Percentiles rank a stretch among this genome's conserved stretches.
Evolutionary conservation across 30 jellyfish, hydroid and myxozoan genomes (phyloP).

Genomic region (Rhopilema esculentum): DNA sequence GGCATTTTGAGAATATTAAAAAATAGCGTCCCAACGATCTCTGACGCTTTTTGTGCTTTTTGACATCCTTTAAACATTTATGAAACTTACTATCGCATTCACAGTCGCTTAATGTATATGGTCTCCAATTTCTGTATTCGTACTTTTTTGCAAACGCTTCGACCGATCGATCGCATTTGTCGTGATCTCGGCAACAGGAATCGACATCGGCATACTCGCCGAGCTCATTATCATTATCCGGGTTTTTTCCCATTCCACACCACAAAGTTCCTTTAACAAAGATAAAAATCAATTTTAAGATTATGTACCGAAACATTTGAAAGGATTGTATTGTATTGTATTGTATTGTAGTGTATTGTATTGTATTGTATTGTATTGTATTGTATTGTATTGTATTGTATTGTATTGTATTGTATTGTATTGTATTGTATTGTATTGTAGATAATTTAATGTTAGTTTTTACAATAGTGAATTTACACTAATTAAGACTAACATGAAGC

Average conservation of each 20-base stretch:
- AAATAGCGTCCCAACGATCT: background rate
- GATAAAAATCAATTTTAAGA: too few relatives aligned
- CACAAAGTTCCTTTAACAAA: slow-evolving; percentile 16
- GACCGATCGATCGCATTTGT: slow-evolving; percentile 16
- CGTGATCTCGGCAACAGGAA: slow-evolving; percentile 30
- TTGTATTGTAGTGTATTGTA: too few relatives aligned
- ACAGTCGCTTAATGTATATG: slow-evolving; percentile 33
- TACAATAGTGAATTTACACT: too few relatives aligned
- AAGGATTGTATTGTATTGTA: too few relatives aligned
- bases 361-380: too few relatives aligned
- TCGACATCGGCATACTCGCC: slow-evolving; percentile 14
- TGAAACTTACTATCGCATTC: slow-evolving; percentile 12
- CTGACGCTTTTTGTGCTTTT: background rate
- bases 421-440: too few relatives aligned
- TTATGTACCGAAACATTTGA: too few relatives aligned
- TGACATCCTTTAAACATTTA: slow-evolving; percentile 14
- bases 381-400: too few relatives aligned
- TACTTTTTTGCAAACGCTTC: slow-evolving; percentile 1
- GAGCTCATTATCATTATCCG: slow-evolving; percentile 28
- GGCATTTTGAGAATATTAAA: slow-evolving; percentile 17
- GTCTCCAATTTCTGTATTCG: slow-evolving; percentile 10
- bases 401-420: too few relatives aligned
- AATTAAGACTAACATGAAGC: too few relatives aligned
- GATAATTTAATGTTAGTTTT: too few relatives aligned
- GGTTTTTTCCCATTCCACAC: slow-evolving; percentile 39